Percentiles rank a stretch among this genome's conserved stretches.
Evolutionary conservation across 1,140 invertebrate species (phyloP).

Genomic region (Apis dorsata): DNA sequence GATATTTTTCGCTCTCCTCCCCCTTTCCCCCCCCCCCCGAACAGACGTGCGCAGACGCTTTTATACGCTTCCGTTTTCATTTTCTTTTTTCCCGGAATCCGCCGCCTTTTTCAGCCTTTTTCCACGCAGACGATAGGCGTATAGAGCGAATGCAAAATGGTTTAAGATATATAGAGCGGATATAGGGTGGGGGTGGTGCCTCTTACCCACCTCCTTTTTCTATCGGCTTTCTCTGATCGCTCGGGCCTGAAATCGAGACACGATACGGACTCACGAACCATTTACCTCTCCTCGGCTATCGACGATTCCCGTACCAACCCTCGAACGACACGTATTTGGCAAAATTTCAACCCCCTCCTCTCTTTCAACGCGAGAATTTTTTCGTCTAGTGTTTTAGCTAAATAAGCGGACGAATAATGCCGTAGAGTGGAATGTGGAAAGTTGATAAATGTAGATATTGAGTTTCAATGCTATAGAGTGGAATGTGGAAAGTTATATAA

Average conservation of each 20-base stretch:
- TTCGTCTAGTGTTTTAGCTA: neutral
- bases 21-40: neutral
- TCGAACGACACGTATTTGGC: constrained; percentile 25
- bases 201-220: no score
- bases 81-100: neutral
- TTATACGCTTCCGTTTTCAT: constrained; percentile 34
- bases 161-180: constrained; percentile 1
- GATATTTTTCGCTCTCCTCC: constrained; percentile 11
- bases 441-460: no score
- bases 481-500: no score
- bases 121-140: neutral
- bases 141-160: constrained; percentile 19
- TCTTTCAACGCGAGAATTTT: neutral
- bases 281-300: constrained; percentile 21
- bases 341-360: constrained; percentile 13
- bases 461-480: no score
- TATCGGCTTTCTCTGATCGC: constrained; percentile 26
- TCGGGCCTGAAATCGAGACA: constrained; percentile 43
- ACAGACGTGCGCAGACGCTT: constrained; percentile 8
- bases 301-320: neutral
- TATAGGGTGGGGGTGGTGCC: neutral
- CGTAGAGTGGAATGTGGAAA: neutral
- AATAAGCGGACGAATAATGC: constrained; percentile 18
- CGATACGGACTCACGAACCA: constrained; percentile 24
- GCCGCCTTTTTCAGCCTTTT: neutral